Percentiles rank a stretch among this genome's conserved stretches.
These are phyloP conservation scores for Lagria hirta DNA, from an alignment of 2,888 invertebrate species.

Conservation along the genomic window DNA sequence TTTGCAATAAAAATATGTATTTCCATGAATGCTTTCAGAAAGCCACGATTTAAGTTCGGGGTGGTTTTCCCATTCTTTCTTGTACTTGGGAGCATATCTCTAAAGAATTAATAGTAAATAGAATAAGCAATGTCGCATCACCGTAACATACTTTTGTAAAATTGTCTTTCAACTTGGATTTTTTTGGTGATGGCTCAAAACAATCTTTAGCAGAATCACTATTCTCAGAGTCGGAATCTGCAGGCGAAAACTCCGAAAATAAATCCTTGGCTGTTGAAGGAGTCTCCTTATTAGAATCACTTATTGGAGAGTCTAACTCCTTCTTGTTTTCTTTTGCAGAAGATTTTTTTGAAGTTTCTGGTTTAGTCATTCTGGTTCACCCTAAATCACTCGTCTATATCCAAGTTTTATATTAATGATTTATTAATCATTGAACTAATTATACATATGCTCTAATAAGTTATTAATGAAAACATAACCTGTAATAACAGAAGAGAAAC, in stretches of 20 bases:
- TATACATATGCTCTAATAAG: too few relatives aligned
- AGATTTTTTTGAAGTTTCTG: slow-evolving; percentile 17
- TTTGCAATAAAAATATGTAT: slow-evolving; percentile 50
- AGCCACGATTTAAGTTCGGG: slow-evolving; percentile 50
- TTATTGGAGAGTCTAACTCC: slow-evolving; percentile 10
- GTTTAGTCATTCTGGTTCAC: slow-evolving; percentile 18
- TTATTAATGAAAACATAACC: too few relatives aligned
- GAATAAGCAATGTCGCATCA: background rate
- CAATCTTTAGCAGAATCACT: slow-evolving; percentile 33
- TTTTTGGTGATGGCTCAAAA: slow-evolving; percentile 38
- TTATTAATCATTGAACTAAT: too few relatives aligned
- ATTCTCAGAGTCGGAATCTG: slow-evolving; percentile 34
- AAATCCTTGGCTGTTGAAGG: slow-evolving; percentile 43
- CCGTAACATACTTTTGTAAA: slow-evolving; percentile 8
- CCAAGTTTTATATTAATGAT: too few relatives aligned
- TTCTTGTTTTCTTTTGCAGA: slow-evolving; percentile 9
- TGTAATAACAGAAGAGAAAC: too few relatives aligned
- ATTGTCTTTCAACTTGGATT: slow-evolving; percentile 20
- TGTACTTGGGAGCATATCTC: slow-evolving; percentile 47
- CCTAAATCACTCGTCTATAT: too few relatives aligned
- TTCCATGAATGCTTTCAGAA: slow-evolving; percentile 48
- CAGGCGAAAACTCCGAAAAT: slow-evolving; percentile 43
- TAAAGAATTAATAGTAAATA: slow-evolving; percentile 21
- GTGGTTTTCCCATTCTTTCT: slow-evolving; percentile 50
- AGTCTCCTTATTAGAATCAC: slow-evolving; percentile 31